These are phyloP conservation scores for Chrysopilus asiliformis DNA, from an alignment of 2,888 invertebrate genomes.

Conservation along the genomic window DNA sequence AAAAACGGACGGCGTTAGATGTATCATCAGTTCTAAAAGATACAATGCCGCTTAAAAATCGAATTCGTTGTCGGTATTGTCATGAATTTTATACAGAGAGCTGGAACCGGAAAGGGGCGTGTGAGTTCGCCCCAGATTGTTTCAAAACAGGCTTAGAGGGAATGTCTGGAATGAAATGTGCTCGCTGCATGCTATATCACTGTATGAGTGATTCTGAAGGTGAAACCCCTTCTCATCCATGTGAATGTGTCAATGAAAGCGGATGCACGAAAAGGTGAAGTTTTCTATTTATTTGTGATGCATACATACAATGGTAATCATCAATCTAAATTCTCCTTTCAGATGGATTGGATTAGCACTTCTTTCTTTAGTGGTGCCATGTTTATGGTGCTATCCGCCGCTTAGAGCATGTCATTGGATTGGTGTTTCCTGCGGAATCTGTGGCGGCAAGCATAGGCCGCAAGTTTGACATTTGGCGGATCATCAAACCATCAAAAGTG, in stretches of 20 bases:
- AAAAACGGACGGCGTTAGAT: conserved; percentile 47
- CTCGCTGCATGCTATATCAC: conserved; percentile 83
- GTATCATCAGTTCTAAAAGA: conserved; percentile 28
- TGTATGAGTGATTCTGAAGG: conserved; percentile 87
- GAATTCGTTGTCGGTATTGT: conserved; percentile 49
- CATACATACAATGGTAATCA: too few relatives aligned
- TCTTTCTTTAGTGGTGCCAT: conserved; percentile 78
- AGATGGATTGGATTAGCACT: conserved; percentile 76
- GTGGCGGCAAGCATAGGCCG: conserved; percentile 68
- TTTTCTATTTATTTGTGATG: too few relatives aligned
- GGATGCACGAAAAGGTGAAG: conserved; percentile 55
- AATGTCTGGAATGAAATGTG: conserved; percentile 74
- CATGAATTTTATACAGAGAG: conserved; percentile 71
- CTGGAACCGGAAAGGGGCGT: conserved; percentile 73
- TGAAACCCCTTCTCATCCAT: conserved; percentile 73
- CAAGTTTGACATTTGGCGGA: conserved; percentile 38
- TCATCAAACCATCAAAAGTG: conserved; percentile 17
- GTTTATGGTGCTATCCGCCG: conserved; percentile 88
- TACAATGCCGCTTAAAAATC: conserved; percentile 29
- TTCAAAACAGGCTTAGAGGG: conserved; percentile 66
- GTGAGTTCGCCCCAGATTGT: conserved; percentile 77
- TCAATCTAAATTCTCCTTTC: conserved; percentile 12
- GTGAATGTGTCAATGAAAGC: conserved; percentile 60
- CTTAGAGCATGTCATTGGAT: conserved; percentile 72
- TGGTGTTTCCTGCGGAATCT: conserved; percentile 64